Conservation (phyloP, 2,113 vertebrate species). For the Callorhinus ursinus region DNA sequence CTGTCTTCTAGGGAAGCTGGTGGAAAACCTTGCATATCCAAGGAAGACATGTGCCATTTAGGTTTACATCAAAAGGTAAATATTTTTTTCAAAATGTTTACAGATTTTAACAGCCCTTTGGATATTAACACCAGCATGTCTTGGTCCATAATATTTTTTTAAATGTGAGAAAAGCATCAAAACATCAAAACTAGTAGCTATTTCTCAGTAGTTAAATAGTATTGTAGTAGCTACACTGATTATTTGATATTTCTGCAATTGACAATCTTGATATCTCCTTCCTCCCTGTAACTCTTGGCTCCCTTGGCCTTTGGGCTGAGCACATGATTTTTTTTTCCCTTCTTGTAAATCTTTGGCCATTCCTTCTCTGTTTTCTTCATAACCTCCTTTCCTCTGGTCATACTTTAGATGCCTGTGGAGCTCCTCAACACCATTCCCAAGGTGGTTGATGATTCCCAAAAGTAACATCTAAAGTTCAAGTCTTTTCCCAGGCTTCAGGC, state of each 20-base stretch:
- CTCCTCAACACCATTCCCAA: not conserved
- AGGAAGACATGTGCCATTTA: constrained; percentile 84
- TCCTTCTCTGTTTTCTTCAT: not conserved
- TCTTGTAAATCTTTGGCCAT: not conserved
- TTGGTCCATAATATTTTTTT: not conserved
- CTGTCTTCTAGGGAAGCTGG: constrained; percentile 84
- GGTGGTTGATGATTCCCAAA: not conserved
- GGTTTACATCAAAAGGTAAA: constrained; percentile 91
- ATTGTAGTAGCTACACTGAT: not conserved
- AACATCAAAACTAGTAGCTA: not conserved
- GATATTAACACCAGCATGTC: not conserved
- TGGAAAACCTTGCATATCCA: constrained; percentile 88
- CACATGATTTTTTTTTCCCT: not conserved
- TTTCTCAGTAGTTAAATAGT: not conserved
- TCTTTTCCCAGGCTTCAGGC: not conserved
- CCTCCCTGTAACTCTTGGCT: not conserved
- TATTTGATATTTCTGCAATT: not conserved
- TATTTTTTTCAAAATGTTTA: not conserved
- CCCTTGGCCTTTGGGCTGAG: not conserved
- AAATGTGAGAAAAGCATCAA: not conserved
- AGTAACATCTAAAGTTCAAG: not conserved
- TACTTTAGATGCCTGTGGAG: not conserved
- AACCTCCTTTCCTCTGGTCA: not conserved
- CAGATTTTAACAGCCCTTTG: not conserved
- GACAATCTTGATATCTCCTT: not conserved